A percentile compares a stretch with the other conserved stretches of the same genome.
Conservation (phyloP, 1,140 invertebrate genomes). For the Teleopsis dalmanni region DNA sequence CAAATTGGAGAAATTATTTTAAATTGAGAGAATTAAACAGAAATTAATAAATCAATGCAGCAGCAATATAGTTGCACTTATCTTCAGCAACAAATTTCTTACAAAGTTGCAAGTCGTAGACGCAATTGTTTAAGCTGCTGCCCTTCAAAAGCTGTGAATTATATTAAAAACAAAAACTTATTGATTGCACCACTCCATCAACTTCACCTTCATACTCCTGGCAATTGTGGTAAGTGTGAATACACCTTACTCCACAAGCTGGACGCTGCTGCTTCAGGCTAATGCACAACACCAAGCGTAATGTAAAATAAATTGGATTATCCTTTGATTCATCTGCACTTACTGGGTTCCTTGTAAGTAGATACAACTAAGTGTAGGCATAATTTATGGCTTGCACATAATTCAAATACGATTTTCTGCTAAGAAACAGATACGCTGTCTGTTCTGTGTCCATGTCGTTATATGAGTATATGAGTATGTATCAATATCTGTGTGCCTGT, state of each 20-base stretch:
- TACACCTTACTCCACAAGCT: too few species aligned
- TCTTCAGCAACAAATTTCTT: too few species aligned
- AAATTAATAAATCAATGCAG: too few species aligned
- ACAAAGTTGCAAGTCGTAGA: too few species aligned
- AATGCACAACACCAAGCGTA: conserved; percentile 3
- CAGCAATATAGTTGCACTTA: too few species aligned
- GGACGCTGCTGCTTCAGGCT: background rate
- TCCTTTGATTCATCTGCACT: conserved; percentile 6
- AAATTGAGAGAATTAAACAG: too few species aligned
- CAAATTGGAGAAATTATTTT: too few species aligned
- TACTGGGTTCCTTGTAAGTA: background rate
- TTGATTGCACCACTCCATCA: conserved; percentile 8
- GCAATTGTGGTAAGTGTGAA: too few species aligned
- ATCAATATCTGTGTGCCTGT: background rate
- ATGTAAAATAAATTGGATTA: conserved; percentile 14
- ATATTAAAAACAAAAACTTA: conserved; percentile 10
- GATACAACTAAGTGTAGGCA: background rate
- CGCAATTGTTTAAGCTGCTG: too few species aligned
- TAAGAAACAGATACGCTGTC: too few species aligned
- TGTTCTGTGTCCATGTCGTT: too few species aligned
- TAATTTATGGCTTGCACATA: background rate
- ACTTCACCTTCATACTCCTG: background rate
- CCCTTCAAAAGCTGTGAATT: conserved; percentile 7
- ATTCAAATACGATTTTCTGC: too few species aligned
- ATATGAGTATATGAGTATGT: background rate